Base-by-base conservation (phyloP, 2,113 vertebrate genomes). In the Gobiocypris rarus region DNA sequence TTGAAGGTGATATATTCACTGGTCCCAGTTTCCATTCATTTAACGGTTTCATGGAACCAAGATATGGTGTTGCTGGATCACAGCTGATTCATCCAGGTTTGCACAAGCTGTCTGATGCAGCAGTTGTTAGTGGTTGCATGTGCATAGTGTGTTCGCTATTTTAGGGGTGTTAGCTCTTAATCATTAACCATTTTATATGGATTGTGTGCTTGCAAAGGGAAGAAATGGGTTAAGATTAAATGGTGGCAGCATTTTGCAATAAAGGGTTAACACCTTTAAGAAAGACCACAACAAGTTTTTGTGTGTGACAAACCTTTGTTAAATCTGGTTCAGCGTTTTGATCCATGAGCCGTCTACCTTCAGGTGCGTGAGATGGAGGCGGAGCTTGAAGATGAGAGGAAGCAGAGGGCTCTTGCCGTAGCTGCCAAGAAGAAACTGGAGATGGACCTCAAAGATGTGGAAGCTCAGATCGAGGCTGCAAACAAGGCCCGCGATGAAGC, bases 381-480 rank as follows among this genome's bases (percentile, higher is more conserved):
- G 0, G 98, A 99, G 91, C 90, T 99, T 86, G 98, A 99, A 89
- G 98, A 99, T 0, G 98, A 99, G 90, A 95, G 97, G 82, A 99
- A 99, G 88, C 98, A 99, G 93, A 94, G 96, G 45, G 96, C 96
- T 5, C 93, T 99, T 67, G 96, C 98, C 2, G 94, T 97, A 11
- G 97, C 96, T 0, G 91, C 96, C 24, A 99, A 96, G 93, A 99
- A 99, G 94, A 99, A 99, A 81, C 93, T 99, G 95, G 98, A 99
- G 91, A 96, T 98, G 94, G 97, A 99, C 88, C 92, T 99, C 82
- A 98, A 96, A 24, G 97, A 99, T 88, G 91, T 99, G 61, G 98
- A 99, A 89, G 95, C 96, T 24, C 98, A 99, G 89, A 97, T 97
- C 0, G 97, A 99, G 88, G 95, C 96, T 0, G 95, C 97, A 1